Conservation (phyloP, 2,113 vertebrate genomes). For the Crypturellus undulatus region DNA sequence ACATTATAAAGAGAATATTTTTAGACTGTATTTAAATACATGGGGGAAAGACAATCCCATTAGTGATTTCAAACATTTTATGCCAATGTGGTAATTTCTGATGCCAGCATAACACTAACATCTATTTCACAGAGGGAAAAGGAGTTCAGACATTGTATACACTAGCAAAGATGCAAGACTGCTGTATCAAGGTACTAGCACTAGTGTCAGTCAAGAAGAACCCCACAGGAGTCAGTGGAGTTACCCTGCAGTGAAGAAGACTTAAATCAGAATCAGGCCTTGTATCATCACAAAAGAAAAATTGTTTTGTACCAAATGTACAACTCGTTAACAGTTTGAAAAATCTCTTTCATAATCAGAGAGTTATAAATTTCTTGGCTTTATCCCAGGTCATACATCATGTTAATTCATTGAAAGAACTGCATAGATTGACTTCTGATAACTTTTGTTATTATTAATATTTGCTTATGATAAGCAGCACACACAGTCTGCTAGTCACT, state of each 20-base stretch:
- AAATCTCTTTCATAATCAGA: not conserved
- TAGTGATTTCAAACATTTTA: constrained; percentile 33
- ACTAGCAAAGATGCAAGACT: not conserved
- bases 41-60: not conserved
- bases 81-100: constrained; percentile 6
- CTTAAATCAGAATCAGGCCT: not conserved
- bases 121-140: not conserved
- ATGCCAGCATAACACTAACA: not conserved
- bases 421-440: not conserved
- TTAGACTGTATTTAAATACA: not conserved
- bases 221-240: not conserved
- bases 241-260: not conserved
- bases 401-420: not conserved
- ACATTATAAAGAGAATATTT: not conserved
- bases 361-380: not conserved
- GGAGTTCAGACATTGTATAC: not conserved
- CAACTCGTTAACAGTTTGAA: not conserved
- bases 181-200: not conserved
- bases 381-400: not conserved
- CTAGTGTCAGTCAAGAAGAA: not conserved
- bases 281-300: not conserved
- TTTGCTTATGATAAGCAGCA: not conserved
- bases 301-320: not conserved
- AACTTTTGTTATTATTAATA: not conserved
- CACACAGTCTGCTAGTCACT: not conserved